Evolutionary conservation across 2,797 vertebrate genomes (phyloP).

Genomic region (Scolopax bukidnonensis): DNA sequence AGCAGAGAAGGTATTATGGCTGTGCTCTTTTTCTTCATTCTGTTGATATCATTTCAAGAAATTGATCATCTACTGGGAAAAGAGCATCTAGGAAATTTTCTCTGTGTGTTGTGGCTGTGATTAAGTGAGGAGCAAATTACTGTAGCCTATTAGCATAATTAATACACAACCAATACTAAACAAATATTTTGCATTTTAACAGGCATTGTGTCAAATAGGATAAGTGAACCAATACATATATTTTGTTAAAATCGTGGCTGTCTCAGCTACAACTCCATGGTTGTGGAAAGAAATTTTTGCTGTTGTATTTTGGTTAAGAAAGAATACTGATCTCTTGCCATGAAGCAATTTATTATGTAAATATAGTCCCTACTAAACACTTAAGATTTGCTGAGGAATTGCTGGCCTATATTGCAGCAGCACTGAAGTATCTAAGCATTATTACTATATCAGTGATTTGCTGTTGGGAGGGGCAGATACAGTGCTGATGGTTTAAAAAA

Average conservation of each 20-base stretch:
- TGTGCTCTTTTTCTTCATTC: not conserved
- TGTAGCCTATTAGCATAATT: not conserved
- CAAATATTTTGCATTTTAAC: not conserved
- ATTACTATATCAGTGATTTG: not conserved
- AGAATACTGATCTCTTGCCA: not conserved
- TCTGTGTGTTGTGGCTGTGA: accelerated
- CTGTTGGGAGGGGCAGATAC: not conserved
- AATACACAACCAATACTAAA: not conserved
- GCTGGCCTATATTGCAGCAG: not conserved
- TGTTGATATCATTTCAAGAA: not conserved
- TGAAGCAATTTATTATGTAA: not conserved
- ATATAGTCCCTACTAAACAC: not conserved
- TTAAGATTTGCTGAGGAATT: not conserved
- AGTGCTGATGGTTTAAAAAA: not conserved
- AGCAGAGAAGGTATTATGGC: not conserved
- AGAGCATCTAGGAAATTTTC: not conserved
- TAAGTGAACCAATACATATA: not conserved
- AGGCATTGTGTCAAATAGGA: not conserved
- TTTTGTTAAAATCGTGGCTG: not conserved
- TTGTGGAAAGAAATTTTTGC: not conserved
- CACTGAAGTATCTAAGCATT: not conserved
- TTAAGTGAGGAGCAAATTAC: not conserved
- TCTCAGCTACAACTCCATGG: not conserved
- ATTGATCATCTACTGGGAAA: not conserved
- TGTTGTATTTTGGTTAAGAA: not conserved